phyloP scores from a whole-genome alignment of 1,140 invertebrate genomes.

The Pseudomyrmex cubaensis region DNA sequence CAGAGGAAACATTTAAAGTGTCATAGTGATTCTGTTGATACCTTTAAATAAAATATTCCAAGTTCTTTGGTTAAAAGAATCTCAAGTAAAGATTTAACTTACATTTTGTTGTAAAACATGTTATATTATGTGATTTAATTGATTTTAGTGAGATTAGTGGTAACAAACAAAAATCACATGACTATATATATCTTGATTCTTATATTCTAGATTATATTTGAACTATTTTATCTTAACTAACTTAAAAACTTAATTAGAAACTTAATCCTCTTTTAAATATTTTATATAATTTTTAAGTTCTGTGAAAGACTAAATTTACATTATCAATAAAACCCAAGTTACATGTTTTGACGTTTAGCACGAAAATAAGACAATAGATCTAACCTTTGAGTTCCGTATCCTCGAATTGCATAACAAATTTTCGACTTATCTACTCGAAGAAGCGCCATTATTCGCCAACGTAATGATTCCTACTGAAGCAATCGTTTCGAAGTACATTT shows the following conservation, averaged over 20 bases:
- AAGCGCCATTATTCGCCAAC: slow-evolving; percentile 46
- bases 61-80: not conserved
- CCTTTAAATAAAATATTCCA: slow-evolving; percentile 64
- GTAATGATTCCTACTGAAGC: not conserved
- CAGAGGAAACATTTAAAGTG: slow-evolving; percentile 65
- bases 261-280: too few species aligned
- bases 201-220: too few species aligned
- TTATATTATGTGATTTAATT: too few species aligned
- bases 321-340: too few species aligned
- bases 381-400: slow-evolving; percentile 71
- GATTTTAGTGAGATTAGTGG: too few species aligned
- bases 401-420: slow-evolving; percentile 51
- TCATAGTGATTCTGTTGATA: slow-evolving; percentile 75
- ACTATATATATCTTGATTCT: too few species aligned
- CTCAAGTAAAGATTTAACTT: not conserved
- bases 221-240: too few species aligned
- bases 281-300: not conserved
- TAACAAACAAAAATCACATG: too few species aligned
- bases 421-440: slow-evolving; percentile 62
- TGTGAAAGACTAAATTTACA: not conserved
- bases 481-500: slow-evolving; percentile 21
- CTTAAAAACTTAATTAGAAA: too few species aligned
- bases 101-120: not conserved
- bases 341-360: not conserved
- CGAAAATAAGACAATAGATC: not conserved